Percentiles rank a stretch among this genome's conserved stretches.
Conservation (phyloP, 64 coral and sea anemone genomes). For the Montipora sp. region DNA sequence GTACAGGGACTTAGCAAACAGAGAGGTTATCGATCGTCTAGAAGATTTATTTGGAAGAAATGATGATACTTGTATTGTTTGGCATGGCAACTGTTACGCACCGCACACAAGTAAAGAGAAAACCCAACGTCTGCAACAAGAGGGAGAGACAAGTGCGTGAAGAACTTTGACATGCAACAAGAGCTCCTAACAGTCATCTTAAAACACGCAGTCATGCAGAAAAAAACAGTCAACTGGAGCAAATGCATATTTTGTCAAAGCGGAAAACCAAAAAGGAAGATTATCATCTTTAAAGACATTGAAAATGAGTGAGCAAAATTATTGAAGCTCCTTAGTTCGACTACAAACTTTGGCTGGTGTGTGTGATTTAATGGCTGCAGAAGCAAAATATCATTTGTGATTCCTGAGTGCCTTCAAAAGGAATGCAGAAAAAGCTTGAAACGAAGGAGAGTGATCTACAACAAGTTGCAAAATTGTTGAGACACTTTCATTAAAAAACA, state of each 20-base stretch:
- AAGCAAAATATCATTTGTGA: slow-evolving; percentile 63
- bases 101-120: slow-evolving; percentile 64
- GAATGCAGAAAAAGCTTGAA: no score
- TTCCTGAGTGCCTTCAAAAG: slow-evolving; percentile 48
- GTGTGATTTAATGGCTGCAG: slow-evolving; percentile 55
- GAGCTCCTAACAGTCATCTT: slow-evolving; percentile 24
- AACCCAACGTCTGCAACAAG: slow-evolving; percentile 64
- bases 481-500: no score
- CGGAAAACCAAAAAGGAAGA: slow-evolving; percentile 60
- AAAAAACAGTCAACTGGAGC: slow-evolving; percentile 44
- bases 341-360: slow-evolving; percentile 48
- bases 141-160: slow-evolving; percentile 33
- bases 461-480: no score
- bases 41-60: slow-evolving; percentile 20
- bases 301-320: slow-evolving; percentile 71
- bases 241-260: slow-evolving; percentile 75
- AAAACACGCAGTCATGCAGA: slow-evolving; percentile 48
- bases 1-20: slow-evolving; percentile 48
- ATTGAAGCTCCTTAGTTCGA: slow-evolving; percentile 66
- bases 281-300: slow-evolving; percentile 66
- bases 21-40: slow-evolving; percentile 54
- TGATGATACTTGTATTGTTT: slow-evolving; percentile 61
- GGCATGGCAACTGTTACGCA: slow-evolving; percentile 66
- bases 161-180: slow-evolving; percentile 50
- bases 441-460: no score